Base-by-base conservation (phyloP, 2,113 vertebrate genomes). In the Neoarius graeffei region DNA sequence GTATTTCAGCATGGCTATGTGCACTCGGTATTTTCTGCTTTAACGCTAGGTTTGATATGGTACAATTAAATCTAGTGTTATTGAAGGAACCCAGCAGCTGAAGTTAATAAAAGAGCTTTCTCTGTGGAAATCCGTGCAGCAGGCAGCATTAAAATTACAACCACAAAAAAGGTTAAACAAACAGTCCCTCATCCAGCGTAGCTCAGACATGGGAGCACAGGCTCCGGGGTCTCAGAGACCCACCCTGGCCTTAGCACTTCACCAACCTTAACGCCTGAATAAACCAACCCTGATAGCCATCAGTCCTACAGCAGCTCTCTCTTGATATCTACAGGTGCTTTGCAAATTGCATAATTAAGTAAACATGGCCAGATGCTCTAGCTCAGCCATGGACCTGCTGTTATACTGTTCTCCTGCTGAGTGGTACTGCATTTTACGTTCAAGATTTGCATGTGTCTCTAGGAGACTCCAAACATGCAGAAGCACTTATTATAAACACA, bases 81-180 rank as follows among this genome's bases (percentile, higher is more conserved):
- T 66, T 85, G 84, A 93, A 93, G 93, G 90, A 35, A 84, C 84
- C 89, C 88, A 92, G 80, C 86, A 89, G 90, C 87, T 89, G 87
- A 89, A 90, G 88, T 88, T 92, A 92, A 94, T 94, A 93, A 94
- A 94, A 90, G 87, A 88, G 88, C 90, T 94, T 94, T 95, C 92
- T 92, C 89, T 87, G 92, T 91, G 89, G 86, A 94, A 94, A 94
- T 93, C 93, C 89, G 87, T 91, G 89, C 87, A 84, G 52, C 60
- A 89, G 79, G 56, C 91, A 62, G 83, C 88, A 87, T 86, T 90
- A 86, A 93, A 92, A 94, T 93, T 91, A 94, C 92, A 94, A 92
- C 91, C 77, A 57, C 90, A 92, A 93, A 94, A 94, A 94, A 94
- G 91, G 93, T 94, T 94, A 94, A 93, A 92, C 89, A 93, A 95